Evolutionary conservation across 1,140 invertebrate genomes (phyloP).

Genomic region (Philopotamus ludificatus): DNA sequence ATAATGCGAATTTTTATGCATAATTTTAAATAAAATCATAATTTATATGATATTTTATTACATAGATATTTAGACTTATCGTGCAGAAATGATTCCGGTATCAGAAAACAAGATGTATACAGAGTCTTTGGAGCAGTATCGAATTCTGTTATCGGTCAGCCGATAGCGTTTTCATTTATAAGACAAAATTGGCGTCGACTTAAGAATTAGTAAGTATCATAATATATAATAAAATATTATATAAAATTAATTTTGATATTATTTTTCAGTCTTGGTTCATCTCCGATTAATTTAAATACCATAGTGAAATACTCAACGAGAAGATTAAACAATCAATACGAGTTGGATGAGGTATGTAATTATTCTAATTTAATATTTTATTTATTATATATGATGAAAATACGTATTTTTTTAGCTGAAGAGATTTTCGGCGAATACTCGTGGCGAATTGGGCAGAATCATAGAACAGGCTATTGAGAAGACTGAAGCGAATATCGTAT

Average conservation of each 20-base stretch:
- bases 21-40: conserved; percentile 35
- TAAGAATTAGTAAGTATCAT: conserved; percentile 66
- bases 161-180: conserved; percentile 72
- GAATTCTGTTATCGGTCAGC: conserved; percentile 68
- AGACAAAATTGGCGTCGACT: conserved; percentile 71
- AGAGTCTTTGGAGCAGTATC: conserved; percentile 73
- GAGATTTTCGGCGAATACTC: conserved; percentile 61
- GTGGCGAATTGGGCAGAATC: conserved; percentile 65
- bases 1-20: not conserved
- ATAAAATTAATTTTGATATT: conserved; percentile 2
- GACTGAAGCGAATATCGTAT: conserved; percentile 74
- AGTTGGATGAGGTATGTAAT: conserved; percentile 66
- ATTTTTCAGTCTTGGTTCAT: conserved; percentile 67
- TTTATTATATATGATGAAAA: not conserved
- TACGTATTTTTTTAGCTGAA: conserved; percentile 55
- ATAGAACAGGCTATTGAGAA: conserved; percentile 77
- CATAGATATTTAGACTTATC: conserved; percentile 69
- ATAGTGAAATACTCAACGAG: conserved; percentile 71
- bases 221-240: conserved; percentile 17
- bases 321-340: conserved; percentile 70
- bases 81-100: conserved; percentile 67
- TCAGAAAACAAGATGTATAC: conserved; percentile 76
- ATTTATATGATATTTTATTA: not conserved
- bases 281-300: conserved; percentile 66
- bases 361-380: not conserved